A percentile compares a stretch with the other conserved stretches of the same genome.
Evolutionary conservation across 2,797 vertebrate genomes (phyloP).

Genomic region (Enteromius argenteus): DNA sequence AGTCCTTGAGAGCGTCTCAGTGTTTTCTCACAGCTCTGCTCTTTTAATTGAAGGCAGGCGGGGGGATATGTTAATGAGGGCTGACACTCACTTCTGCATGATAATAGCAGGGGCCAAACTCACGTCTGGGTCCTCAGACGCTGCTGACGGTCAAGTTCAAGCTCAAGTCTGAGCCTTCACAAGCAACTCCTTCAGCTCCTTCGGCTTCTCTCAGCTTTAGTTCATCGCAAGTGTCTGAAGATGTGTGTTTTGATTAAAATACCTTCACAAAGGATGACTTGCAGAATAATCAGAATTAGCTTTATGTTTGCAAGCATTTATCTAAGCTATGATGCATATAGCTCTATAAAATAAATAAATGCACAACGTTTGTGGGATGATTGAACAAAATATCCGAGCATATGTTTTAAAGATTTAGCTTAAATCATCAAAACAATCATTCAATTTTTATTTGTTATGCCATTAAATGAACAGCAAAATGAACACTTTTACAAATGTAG

Average conservation of each 20-base stretch:
- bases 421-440: neutral
- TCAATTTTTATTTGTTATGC: too few species aligned
- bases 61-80: constrained; percentile 80
- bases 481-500: neutral
- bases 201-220: neutral
- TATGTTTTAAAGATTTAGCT: neutral
- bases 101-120: constrained; percentile 72
- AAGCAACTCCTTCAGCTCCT: constrained; percentile 59
- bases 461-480: neutral
- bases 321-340: neutral
- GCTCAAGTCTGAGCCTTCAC: constrained; percentile 71
- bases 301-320: neutral
- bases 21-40: constrained; percentile 62
- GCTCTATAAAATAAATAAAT: neutral
- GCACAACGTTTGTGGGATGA: neutral
- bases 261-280: neutral
- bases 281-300: neutral
- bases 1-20: constrained; percentile 61
- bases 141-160: constrained; percentile 85
- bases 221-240: neutral
- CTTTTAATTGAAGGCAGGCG: constrained; percentile 77
- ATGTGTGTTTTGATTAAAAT: neutral
- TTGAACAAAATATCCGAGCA: neutral
- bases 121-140: constrained; percentile 79
- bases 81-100: constrained; percentile 77